A percentile compares a stretch with the other conserved stretches of the same genome.
Evolutionary conservation across 2,113 vertebrate genomes (phyloP).

Genomic region (Hyla sarda): DNA sequence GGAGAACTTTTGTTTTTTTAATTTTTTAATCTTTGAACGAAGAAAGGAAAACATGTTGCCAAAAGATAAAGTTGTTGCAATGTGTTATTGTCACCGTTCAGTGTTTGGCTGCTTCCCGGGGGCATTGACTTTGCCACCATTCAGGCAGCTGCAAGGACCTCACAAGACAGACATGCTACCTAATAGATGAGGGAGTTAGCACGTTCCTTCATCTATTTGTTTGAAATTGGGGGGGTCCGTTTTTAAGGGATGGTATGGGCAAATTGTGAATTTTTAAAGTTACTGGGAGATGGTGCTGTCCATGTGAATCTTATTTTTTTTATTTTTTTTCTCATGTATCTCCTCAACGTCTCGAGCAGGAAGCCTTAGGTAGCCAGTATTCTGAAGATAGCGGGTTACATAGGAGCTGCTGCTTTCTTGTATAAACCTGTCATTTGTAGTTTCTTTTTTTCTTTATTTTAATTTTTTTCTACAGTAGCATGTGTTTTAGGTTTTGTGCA

Average conservation of each 20-base stretch:
- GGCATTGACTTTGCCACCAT: not conserved
- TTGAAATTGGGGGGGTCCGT: not conserved
- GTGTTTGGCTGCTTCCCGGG: not conserved
- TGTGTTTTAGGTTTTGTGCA: constrained; percentile 74
- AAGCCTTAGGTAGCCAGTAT: not conserved
- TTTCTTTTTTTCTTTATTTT: constrained; percentile 1
- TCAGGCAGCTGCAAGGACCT: not conserved
- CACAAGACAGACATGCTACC: not conserved
- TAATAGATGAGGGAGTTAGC: constrained; percentile 1
- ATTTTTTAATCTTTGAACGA: constrained; percentile 49
- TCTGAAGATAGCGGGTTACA: not conserved
- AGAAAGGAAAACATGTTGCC: constrained; percentile 4
- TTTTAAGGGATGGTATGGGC: not conserved
- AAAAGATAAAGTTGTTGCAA: not conserved
- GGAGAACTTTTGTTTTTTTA: constrained; percentile 43
- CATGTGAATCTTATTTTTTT: not conserved
- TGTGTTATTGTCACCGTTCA: constrained; percentile 4
- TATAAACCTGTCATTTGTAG: constrained; percentile 42
- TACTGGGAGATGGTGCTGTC: constrained; percentile 9
- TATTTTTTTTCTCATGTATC: not conserved
- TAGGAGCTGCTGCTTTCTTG: not conserved
- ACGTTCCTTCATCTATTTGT: not conserved
- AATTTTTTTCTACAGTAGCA: constrained; percentile 8
- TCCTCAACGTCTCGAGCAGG: not conserved
- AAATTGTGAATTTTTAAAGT: not conserved